Evolutionary conservation across 2,888 invertebrate species (phyloP).

Genomic region (Argynnis bischoffii): DNA sequence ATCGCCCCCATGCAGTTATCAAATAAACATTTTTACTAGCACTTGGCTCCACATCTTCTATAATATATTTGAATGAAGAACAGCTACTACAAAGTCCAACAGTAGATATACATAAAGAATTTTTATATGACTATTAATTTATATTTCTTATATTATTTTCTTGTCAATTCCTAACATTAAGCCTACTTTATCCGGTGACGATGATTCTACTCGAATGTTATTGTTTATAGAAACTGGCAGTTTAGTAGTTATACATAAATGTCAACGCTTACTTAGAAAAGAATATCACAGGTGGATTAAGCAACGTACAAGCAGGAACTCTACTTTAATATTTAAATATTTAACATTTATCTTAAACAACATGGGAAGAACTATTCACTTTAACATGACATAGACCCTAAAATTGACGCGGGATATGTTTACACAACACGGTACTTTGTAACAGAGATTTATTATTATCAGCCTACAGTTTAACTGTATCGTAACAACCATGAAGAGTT

Average conservation of each 20-base stretch:
- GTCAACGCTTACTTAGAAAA: constrained; percentile 56
- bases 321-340: constrained; percentile 60
- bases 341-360: constrained; percentile 46
- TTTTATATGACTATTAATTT: constrained; percentile 35
- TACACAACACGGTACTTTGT: constrained; percentile 55
- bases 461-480: constrained; percentile 52
- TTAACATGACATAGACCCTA: constrained; percentile 60
- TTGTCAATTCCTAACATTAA: constrained; percentile 49
- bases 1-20: constrained; percentile 75
- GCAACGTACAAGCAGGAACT: constrained; percentile 79
- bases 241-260: constrained; percentile 57
- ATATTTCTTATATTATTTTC: constrained; percentile 35
- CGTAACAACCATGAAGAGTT: constrained; percentile 58
- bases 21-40: constrained; percentile 47
- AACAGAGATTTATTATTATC: constrained; percentile 51
- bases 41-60: constrained; percentile 33
- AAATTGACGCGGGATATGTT: constrained; percentile 74
- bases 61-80: constrained; percentile 14
- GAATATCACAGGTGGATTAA: constrained; percentile 78
- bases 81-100: constrained; percentile 39
- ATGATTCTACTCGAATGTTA: constrained; percentile 52
- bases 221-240: constrained; percentile 59
- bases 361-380: constrained; percentile 47
- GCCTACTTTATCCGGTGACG: constrained; percentile 49
- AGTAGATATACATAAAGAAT: constrained; percentile 47